Conservation (phyloP, 2,113 vertebrate species). For the Circaetus cinerascens region DNA sequence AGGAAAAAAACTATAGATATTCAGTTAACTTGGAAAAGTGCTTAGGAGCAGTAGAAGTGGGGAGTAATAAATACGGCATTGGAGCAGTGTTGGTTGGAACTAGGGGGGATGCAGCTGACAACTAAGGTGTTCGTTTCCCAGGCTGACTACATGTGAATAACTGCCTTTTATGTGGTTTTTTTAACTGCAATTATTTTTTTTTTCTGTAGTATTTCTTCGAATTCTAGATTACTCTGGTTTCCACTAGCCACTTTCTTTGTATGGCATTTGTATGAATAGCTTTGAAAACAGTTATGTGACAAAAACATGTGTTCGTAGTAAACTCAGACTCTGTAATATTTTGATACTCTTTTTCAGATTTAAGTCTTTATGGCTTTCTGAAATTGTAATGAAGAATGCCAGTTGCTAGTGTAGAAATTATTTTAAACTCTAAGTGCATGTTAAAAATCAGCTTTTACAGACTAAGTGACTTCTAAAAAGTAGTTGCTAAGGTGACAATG, state of each 20-base stretch:
- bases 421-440: not conserved
- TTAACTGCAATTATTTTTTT: not conserved
- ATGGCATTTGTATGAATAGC: not conserved
- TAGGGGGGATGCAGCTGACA: not conserved
- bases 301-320: too few relatives aligned
- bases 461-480: not conserved
- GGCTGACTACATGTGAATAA: not conserved
- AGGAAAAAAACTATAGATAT: fast-evolving
- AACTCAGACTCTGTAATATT: not conserved
- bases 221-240: not conserved
- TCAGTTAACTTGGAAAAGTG: not conserved
- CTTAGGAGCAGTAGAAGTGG: not conserved
- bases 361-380: not conserved
- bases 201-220: not conserved
- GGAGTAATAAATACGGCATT: not conserved
- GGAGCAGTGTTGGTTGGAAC: not conserved
- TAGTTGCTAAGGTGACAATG: not conserved
- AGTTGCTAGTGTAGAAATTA: not conserved
- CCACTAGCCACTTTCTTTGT: not conserved
- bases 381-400: not conserved
- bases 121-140: not conserved
- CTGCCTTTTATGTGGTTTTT: not conserved
- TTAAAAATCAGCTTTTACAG: not conserved
- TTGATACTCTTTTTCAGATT: not conserved
- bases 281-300: not conserved